These are phyloP conservation scores for Calonectris borealis DNA, from an alignment of 2,113 vertebrate species.

Conservation along the genomic window DNA sequence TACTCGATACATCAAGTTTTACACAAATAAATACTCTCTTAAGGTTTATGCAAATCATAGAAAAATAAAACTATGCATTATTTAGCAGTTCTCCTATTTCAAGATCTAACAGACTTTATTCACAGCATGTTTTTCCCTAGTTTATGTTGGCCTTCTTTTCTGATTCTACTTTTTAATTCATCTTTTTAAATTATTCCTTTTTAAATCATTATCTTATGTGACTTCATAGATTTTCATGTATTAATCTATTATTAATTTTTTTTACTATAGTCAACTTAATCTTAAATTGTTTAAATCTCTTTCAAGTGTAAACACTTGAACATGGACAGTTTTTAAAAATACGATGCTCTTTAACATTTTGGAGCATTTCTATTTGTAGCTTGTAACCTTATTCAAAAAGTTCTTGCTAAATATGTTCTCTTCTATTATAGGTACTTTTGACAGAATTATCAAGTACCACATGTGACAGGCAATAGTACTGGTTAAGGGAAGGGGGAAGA, in stretches of 20 bases:
- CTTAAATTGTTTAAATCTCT: constrained; percentile 82
- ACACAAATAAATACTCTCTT: constrained; percentile 90
- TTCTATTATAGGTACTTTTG: constrained; percentile 69
- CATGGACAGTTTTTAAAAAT: constrained; percentile 67
- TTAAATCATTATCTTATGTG: constrained; percentile 86
- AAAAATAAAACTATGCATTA: constrained; percentile 90
- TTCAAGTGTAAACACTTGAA: constrained; percentile 80
- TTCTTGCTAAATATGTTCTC: constrained; percentile 72
- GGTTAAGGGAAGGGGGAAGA: constrained; percentile 6
- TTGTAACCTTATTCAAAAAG: constrained; percentile 72
- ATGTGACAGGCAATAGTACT: constrained; percentile 70
- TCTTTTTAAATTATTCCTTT: constrained; percentile 90
- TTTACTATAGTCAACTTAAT: constrained; percentile 80
- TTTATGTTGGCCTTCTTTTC: constrained; percentile 87
- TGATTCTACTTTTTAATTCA: constrained; percentile 85
- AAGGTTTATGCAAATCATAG: constrained; percentile 88
- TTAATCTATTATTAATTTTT: constrained; percentile 87
- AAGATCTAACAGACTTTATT: constrained; percentile 90
- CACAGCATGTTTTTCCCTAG: constrained; percentile 89
- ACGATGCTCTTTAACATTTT: constrained; percentile 70
- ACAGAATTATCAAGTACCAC: constrained; percentile 72
- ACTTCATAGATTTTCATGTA: constrained; percentile 83
- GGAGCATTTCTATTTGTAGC: constrained; percentile 69
- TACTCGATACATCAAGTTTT: constrained; percentile 85
- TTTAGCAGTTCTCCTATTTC: constrained; percentile 88